Evolutionary conservation across 2,113 vertebrate genomes (phyloP).

Genomic region (Marmota monax): DNA sequence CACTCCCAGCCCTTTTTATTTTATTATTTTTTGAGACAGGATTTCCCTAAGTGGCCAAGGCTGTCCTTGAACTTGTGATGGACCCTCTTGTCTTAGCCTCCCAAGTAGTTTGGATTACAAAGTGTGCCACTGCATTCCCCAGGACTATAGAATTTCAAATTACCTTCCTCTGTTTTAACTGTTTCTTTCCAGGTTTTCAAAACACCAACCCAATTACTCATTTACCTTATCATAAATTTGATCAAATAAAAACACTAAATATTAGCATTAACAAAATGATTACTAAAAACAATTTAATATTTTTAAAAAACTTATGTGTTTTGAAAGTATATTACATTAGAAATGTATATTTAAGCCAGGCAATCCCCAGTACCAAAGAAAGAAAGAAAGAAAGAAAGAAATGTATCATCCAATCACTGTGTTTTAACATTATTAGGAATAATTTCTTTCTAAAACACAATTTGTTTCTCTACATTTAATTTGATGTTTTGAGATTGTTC

Average conservation of each 20-base stretch:
- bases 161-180: neutral
- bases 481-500: neutral
- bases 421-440: neutral
- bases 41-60: too few relatives aligned
- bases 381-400: neutral
- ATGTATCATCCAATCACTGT: neutral
- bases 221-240: neutral
- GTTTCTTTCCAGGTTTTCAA: constrained; percentile 33
- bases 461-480: neutral
- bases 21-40: too few relatives aligned
- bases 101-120: too few relatives aligned
- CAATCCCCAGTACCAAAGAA: too few relatives aligned
- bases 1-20: too few relatives aligned
- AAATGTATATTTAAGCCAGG: neutral
- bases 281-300: neutral
- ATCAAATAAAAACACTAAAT: neutral
- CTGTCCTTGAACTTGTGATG: too few relatives aligned
- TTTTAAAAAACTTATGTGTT: neutral
- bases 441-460: constrained; percentile 7
- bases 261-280: neutral
- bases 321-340: neutral
- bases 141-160: neutral
- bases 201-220: neutral
- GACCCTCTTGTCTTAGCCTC: too few relatives aligned
- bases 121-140: neutral